phyloP scores from a whole-genome alignment of 30 jellyfish, hydroid and myxozoan species.

The Pseudorhiza aurosa region DNA sequence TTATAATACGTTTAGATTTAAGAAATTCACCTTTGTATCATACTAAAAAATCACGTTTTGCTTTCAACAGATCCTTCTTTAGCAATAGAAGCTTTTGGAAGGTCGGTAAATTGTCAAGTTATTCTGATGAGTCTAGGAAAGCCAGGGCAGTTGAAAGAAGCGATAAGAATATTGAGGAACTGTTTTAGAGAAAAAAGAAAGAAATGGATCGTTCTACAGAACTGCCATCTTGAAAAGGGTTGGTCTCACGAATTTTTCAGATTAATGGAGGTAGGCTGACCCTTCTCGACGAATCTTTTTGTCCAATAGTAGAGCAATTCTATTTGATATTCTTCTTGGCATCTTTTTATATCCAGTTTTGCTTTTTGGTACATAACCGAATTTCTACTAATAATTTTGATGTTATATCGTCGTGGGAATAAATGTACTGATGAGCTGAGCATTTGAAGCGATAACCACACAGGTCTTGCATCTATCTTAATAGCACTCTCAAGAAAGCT shows the following conservation, averaged over 20 bases:
- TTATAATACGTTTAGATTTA: too few relatives aligned
- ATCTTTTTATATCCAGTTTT: background rate
- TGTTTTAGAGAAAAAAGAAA: background rate
- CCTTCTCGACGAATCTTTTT: too few relatives aligned
- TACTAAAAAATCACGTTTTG: background rate
- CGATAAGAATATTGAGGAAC: conserved; percentile 13
- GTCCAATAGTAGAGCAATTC: background rate
- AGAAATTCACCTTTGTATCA: too few relatives aligned
- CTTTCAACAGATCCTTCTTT: conserved; percentile 41
- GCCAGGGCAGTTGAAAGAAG: conserved; percentile 48
- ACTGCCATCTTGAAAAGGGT: conserved; percentile 55
- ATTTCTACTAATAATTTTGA: too few relatives aligned
- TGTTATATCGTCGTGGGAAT: too few relatives aligned
- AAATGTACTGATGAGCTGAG: too few relatives aligned
- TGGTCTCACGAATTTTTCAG: conserved; percentile 60
- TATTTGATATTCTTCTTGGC: background rate
- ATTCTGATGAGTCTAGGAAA: conserved; percentile 50
- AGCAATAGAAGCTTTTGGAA: conserved; percentile 15
- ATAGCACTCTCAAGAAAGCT: too few relatives aligned
- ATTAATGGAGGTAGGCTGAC: conserved; percentile 37
- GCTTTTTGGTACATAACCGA: too few relatives aligned
- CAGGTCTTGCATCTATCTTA: too few relatives aligned
- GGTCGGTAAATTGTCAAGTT: conserved; percentile 14
- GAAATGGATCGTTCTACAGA: conserved; percentile 66
- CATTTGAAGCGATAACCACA: too few relatives aligned